Evolutionary conservation across 2,888 invertebrate species (phyloP).

Genomic region (Rhamnusium bicolor): DNA sequence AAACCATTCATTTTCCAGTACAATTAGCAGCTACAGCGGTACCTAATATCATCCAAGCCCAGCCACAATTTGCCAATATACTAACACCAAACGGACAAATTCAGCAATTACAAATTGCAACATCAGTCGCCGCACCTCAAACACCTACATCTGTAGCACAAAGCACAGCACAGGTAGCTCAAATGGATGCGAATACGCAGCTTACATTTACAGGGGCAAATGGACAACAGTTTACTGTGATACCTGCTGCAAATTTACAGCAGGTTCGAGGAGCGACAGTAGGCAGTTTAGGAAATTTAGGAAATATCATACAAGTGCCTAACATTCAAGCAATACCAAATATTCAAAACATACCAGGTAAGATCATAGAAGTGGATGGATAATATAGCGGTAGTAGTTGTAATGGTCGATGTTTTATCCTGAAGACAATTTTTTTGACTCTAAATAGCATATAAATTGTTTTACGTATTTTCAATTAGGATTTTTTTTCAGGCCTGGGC

Average conservation of each 20-base stretch:
- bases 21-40: conserved; percentile 81
- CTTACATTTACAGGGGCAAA: conserved; percentile 83
- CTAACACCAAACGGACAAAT: conserved; percentile 92
- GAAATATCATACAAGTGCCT: conserved; percentile 73
- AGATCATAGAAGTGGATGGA: too few species aligned
- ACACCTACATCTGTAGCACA: conserved; percentile 71
- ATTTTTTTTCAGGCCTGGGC: conserved; percentile 74
- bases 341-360: conserved; percentile 78
- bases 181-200: conserved; percentile 65
- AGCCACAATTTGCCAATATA: conserved; percentile 72
- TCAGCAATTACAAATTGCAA: conserved; percentile 86
- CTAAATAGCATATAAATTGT: too few species aligned
- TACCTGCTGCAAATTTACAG: conserved; percentile 78
- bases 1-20: conserved; percentile 94
- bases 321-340: conserved; percentile 79
- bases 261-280: conserved; percentile 66
- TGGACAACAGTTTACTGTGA: conserved; percentile 89
- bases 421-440: too few species aligned
- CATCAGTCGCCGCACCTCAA: conserved; percentile 69
- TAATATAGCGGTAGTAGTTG: too few species aligned
- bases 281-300: conserved; percentile 59
- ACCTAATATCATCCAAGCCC: conserved; percentile 72
- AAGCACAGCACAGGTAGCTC: conserved; percentile 46
- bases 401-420: too few species aligned
- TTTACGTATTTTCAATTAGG: neutral